Conservation (phyloP, 2,113 vertebrate genomes). For the Eclectus roratus region DNA sequence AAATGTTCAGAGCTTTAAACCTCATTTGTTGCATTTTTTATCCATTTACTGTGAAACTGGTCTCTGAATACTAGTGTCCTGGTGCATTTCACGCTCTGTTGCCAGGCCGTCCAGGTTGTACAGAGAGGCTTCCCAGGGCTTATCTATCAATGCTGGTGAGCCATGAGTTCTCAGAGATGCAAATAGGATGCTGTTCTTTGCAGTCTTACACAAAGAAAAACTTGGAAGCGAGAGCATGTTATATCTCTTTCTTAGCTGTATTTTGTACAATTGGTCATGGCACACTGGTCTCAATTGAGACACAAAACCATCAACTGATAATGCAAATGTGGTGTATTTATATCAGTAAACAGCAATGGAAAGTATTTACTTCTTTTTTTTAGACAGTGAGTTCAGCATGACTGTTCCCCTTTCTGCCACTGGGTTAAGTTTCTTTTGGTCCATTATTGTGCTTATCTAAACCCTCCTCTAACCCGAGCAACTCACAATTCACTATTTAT, state of each 20-base stretch:
- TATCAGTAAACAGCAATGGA: background rate
- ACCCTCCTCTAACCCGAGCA: background rate
- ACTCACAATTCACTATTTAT: background rate
- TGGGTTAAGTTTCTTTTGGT: background rate
- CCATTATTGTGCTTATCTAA: background rate
- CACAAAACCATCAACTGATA: background rate
- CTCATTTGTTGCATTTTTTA: background rate
- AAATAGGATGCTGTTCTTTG: background rate
- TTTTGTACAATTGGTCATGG: background rate
- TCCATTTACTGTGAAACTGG: background rate
- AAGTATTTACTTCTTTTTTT: background rate
- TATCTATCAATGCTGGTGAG: background rate
- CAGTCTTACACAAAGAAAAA: background rate
- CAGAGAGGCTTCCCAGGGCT: background rate
- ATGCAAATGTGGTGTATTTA: background rate
- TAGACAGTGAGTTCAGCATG: background rate
- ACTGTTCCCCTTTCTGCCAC: background rate
- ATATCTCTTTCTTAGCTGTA: background rate
- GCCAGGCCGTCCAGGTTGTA: background rate
- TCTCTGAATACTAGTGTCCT: background rate
- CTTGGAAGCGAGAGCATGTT: background rate
- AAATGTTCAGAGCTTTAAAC: background rate
- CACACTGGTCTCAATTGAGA: background rate
- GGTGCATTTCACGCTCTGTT: background rate
- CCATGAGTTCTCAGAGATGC: background rate